A percentile compares a stretch with the other conserved stretches of the same genome.
phyloP scores from a whole-genome alignment of 2,797 vertebrate species.

The Enteromius fasciolatus region DNA sequence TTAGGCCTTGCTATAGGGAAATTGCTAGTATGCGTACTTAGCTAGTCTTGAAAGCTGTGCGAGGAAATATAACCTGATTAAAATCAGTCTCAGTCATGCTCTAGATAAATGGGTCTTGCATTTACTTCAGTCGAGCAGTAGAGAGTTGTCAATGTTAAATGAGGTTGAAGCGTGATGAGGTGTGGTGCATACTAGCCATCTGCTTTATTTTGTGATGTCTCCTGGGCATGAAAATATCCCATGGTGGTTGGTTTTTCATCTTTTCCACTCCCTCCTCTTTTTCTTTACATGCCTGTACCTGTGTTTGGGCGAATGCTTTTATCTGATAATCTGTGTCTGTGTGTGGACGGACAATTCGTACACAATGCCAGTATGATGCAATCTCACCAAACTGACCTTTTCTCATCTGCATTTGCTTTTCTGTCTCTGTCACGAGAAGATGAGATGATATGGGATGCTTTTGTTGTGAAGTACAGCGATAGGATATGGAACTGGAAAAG shows the following conservation, averaged over 20 bases:
- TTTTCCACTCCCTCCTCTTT: slow-evolving; percentile 26
- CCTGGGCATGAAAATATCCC: slow-evolving; percentile 37
- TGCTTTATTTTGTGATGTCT: slow-evolving; percentile 43
- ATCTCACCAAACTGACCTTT: slow-evolving; percentile 10
- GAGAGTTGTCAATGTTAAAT: slow-evolving; percentile 25
- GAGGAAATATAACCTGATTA: slow-evolving; percentile 14
- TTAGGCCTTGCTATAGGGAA: background rate
- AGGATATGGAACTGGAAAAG: background rate
- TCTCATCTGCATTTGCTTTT: slow-evolving; percentile 20
- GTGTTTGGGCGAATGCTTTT: slow-evolving; percentile 62
- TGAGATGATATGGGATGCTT: background rate
- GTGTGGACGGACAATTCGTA: slow-evolving; percentile 24
- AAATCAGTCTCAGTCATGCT: slow-evolving; percentile 17
- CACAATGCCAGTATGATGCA: slow-evolving; percentile 38
- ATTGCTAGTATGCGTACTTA: background rate
- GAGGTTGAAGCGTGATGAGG: slow-evolving; percentile 39
- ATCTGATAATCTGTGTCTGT: slow-evolving; percentile 22
- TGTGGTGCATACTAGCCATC: slow-evolving; percentile 31
- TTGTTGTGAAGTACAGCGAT: slow-evolving; percentile 5
- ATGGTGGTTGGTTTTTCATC: slow-evolving; percentile 41
- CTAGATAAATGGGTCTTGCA: slow-evolving; percentile 2
- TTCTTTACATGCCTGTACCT: slow-evolving; percentile 60
- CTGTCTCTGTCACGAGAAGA: background rate
- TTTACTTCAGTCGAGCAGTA: slow-evolving; percentile 12
- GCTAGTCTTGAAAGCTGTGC: background rate